phyloP scores from a whole-genome alignment of 2,888 invertebrate species.

The Catocala nupta region DNA sequence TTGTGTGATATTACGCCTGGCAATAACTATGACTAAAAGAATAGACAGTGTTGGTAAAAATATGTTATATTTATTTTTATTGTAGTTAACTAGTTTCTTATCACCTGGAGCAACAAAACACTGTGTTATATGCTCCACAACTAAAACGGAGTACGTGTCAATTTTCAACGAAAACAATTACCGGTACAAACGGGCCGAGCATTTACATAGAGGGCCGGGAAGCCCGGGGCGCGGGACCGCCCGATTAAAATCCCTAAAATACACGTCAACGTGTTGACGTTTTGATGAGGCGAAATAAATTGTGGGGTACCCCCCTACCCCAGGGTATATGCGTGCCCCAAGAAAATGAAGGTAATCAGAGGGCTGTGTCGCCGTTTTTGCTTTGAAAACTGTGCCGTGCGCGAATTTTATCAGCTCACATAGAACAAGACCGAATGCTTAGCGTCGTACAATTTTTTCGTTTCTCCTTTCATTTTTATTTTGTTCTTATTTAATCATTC shows the following conservation, averaged over 20 bases:
- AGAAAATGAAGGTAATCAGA: slow-evolving; percentile 84
- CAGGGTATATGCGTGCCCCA: slow-evolving; percentile 75
- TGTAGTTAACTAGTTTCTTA: not conserved
- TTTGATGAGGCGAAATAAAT: slow-evolving; percentile 85
- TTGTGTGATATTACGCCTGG: too few relatives aligned
- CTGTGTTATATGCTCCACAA: slow-evolving; percentile 60
- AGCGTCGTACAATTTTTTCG: slow-evolving; percentile 42
- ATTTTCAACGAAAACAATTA: slow-evolving; percentile 82
- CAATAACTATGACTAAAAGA: too few relatives aligned
- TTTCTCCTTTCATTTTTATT: slow-evolving; percentile 30
- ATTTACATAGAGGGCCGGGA: slow-evolving; percentile 75
- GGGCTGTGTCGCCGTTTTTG: slow-evolving; percentile 55
- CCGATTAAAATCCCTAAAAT: slow-evolving; percentile 85
- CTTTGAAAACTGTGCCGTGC: slow-evolving; percentile 60
- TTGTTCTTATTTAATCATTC: slow-evolving; percentile 45
- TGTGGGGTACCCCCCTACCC: slow-evolving; percentile 63
- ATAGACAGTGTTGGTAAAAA: not conserved
- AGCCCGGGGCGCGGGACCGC: slow-evolving; percentile 57
- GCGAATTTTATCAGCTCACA: slow-evolving; percentile 61
- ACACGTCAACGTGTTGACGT: slow-evolving; percentile 86
- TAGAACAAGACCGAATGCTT: slow-evolving; percentile 42
- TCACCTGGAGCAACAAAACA: slow-evolving; percentile 31
- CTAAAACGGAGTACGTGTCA: slow-evolving; percentile 72
- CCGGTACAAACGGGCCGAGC: slow-evolving; percentile 64
- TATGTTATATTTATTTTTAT: too few relatives aligned